Base-by-base conservation (phyloP, 2,797 vertebrate species). In the Lepus townsendii region DNA sequence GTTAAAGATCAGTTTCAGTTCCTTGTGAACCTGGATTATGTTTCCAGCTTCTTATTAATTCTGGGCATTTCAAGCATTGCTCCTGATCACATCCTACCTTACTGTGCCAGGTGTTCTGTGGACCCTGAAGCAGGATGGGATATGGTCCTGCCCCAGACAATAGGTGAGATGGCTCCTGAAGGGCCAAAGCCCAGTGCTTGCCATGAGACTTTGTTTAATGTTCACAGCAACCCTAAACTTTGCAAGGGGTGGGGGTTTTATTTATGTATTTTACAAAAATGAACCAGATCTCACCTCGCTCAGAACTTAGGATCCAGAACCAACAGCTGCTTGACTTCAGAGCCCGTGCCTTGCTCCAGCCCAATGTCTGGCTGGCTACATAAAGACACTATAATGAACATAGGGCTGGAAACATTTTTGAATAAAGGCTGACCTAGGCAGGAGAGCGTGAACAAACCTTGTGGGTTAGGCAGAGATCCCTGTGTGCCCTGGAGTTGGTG, bases 1-100 rank as follows among this genome's bases (percentile, higher is more conserved):
- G 71, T 47, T 92, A 86, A 83, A 94, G 38, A 69, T 77, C 52
- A 77, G 72, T 77, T 78, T 95, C 72, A 62, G 90, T 91, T 96
- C 77, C 62, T 80, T 88, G 90, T 85, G 78, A 89, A 63, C 47
- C 68, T 26, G 63, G 62, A 92, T 76, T 83, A 65, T 63, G 62
- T 83, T 86, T 92, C 78, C 26, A 84, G 66, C 19, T 87, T 78
- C 75, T 91, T 73, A 68, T 93, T 77, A 88, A 83, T 94, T 91
- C 71, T 83, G n/a, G 35, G 30, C 54, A 57, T 90, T 95, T 89
- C n/a, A 86, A 63, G 42, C 24, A 2, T 92, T 63, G 7, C 68
- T 86, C 3, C 47, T 85, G 57, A n/a, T 82, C 38, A 32, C 3
- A 10, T 42, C n/a, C 32, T 17, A 11, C 5, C 7, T 57, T 24